phyloP scores from a whole-genome alignment of 2,888 invertebrate species.

The Hyppa rectilinea region DNA sequence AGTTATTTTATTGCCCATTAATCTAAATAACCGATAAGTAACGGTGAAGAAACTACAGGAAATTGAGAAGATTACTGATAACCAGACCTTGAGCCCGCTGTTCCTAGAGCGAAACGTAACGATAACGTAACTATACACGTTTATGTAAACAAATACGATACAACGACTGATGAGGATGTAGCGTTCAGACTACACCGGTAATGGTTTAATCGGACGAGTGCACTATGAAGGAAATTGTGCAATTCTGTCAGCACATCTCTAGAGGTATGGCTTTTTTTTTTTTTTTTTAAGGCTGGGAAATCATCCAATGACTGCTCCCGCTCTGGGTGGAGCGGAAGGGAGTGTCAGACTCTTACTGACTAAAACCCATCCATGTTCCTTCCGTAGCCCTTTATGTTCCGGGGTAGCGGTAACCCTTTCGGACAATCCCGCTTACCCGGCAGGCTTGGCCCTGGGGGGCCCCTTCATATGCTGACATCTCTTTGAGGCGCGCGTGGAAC shows the following conservation, averaged over 20 bases:
- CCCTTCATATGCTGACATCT: no score
- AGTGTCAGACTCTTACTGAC: no score
- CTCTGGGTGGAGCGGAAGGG: no score
- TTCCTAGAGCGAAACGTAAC: constrained; percentile 34
- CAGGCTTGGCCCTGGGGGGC: no score
- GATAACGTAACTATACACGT: constrained; percentile 37
- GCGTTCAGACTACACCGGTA: constrained; percentile 39
- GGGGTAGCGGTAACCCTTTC: no score
- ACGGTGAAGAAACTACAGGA: constrained; percentile 34
- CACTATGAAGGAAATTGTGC: constrained; percentile 56
- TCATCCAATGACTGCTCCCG: no score
- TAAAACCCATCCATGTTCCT: no score
- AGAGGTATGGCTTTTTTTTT: constrained; percentile 6
- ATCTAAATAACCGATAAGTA: constrained; percentile 25
- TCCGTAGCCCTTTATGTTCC: no score
- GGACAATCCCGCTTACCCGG: no score
- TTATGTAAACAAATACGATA: constrained; percentile 32
- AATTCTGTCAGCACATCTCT: constrained; percentile 42
- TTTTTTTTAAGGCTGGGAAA: no score
- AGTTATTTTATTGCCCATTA: constrained; percentile 3
- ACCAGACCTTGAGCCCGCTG: constrained; percentile 33
- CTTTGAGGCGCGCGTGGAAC: no score
- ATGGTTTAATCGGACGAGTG: constrained; percentile 48
- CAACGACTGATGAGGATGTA: constrained; percentile 4
- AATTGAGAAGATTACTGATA: constrained; percentile 42